A percentile compares a stretch with the other conserved stretches of the same genome.
Evolutionary conservation across 2,888 invertebrate species (phyloP).

Genomic region (Spodoptera picta): DNA sequence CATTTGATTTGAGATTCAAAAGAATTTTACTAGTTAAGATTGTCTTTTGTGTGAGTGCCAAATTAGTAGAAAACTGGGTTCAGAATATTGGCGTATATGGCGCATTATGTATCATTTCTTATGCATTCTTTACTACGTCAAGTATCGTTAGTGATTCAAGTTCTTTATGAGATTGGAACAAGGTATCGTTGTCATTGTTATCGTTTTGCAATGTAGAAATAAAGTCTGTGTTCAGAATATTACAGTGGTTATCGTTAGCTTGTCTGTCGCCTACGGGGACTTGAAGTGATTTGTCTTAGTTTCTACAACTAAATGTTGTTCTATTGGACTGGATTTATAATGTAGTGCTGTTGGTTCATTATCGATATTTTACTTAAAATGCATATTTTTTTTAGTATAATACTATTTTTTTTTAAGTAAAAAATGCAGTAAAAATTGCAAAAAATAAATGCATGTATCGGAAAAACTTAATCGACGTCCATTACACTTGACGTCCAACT

Average conservation of each 20-base stretch:
- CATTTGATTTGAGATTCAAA: slow-evolving; percentile 57
- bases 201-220: slow-evolving; percentile 25
- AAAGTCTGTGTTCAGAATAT: slow-evolving; percentile 32
- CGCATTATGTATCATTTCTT: slow-evolving; percentile 19
- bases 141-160: slow-evolving; percentile 18
- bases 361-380: slow-evolving; percentile 4
- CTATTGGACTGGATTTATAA: slow-evolving; percentile 21
- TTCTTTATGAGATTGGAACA: slow-evolving; percentile 27
- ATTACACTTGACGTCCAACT: slow-evolving; percentile 36
- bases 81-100: slow-evolving; percentile 7
- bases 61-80: slow-evolving; percentile 44
- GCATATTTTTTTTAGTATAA: too few relatives aligned
- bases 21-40: slow-evolving; percentile 41
- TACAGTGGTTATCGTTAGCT: slow-evolving; percentile 39
- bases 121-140: slow-evolving; percentile 26
- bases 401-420: too few relatives aligned
- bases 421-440: too few relatives aligned
- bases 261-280: slow-evolving; percentile 33
- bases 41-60: slow-evolving; percentile 51
- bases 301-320: slow-evolving; percentile 39
- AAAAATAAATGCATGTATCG: neutral
- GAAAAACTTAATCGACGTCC: slow-evolving; percentile 7
- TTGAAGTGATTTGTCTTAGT: slow-evolving; percentile 31
- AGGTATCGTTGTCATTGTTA: slow-evolving; percentile 29
- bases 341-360: slow-evolving; percentile 7